phyloP scores from a whole-genome alignment of 2,113 vertebrate species.

The Lophochroa leadbeateri region DNA sequence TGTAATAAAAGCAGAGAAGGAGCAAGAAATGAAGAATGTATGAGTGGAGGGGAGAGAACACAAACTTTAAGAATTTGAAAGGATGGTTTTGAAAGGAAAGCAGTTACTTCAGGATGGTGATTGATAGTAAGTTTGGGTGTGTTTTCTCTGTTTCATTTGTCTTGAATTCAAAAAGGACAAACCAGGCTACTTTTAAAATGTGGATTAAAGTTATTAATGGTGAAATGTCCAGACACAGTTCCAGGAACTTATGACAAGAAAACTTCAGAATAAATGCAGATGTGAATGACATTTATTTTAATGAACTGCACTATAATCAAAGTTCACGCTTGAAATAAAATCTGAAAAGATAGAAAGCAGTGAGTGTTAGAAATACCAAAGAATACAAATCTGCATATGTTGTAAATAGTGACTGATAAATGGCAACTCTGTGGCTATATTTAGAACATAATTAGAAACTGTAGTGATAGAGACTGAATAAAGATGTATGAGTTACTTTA shows the following conservation, averaged over 20 bases:
- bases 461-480: neutral
- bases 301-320: neutral
- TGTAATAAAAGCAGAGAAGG: neutral
- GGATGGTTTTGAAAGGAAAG: neutral
- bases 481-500: neutral
- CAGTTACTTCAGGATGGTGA: neutral
- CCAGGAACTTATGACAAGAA: neutral
- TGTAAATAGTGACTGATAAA: neutral
- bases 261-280: neutral
- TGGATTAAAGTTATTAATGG: neutral
- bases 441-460: neutral
- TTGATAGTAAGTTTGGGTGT: neutral
- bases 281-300: neutral
- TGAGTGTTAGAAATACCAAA: neutral
- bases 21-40: neutral
- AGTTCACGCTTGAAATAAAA: neutral
- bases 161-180: neutral
- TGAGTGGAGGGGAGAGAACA: neutral
- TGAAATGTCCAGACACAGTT: neutral
- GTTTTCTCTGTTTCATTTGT: neutral
- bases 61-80: neutral
- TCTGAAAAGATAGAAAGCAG: neutral
- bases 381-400: neutral
- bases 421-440: neutral
- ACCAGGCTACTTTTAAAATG: neutral